phyloP scores from a whole-genome alignment of 1,140 invertebrate species.

The Rhagoletis zephyria region DNA sequence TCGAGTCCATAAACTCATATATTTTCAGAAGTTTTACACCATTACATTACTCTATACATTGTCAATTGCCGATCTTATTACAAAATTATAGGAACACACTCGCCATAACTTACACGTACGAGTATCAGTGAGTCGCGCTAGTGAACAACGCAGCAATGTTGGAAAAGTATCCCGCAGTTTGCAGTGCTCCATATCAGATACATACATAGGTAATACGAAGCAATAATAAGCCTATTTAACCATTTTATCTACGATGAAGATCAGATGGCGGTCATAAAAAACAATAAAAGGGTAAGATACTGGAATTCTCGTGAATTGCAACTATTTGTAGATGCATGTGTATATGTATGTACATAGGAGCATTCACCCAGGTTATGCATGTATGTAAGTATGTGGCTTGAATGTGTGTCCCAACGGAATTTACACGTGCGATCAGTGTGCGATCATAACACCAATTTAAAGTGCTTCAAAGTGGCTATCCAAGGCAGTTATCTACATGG shows the following conservation, averaged over 20 bases:
- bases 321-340: background rate
- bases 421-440: conserved; percentile 52
- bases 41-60: background rate
- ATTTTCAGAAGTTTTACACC: background rate
- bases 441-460: conserved; percentile 52
- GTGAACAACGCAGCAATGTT: background rate
- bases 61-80: conserved; percentile 46
- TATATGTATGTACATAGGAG: background rate
- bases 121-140: background rate
- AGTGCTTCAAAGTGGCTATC: conserved; percentile 49
- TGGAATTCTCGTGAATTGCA: conserved; percentile 16
- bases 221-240: conserved; percentile 51
- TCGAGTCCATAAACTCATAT: background rate
- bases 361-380: background rate
- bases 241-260: conserved; percentile 45
- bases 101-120: conserved; percentile 28
- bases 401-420: conserved; percentile 38
- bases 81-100: conserved; percentile 20
- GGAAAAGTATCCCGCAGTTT: background rate
- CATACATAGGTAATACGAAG: background rate
- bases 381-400: background rate
- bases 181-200: conserved; percentile 35
- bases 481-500: background rate
- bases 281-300: conserved; percentile 40
- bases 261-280: conserved; percentile 38